phyloP scores from a whole-genome alignment of 64 coral and sea anemone genomes.

The Actinia equina region DNA sequence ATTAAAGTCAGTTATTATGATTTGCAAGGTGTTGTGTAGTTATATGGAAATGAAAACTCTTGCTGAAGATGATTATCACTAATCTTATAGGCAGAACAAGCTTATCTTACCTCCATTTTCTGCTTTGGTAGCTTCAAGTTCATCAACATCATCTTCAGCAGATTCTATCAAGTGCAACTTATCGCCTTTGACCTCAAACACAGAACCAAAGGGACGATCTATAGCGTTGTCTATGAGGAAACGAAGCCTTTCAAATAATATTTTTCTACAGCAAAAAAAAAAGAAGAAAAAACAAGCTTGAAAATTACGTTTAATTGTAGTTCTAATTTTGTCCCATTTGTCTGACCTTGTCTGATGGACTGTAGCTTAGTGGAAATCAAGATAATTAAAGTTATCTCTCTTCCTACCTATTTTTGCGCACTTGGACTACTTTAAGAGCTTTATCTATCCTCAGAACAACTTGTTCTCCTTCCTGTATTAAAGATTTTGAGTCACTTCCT shows the following conservation, averaged over 20 bases:
- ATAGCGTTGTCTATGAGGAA: constrained; percentile 86
- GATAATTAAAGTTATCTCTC: no score
- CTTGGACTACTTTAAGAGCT: constrained; percentile 60
- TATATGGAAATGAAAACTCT: no score
- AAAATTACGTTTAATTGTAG: neutral
- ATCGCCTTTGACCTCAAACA: constrained; percentile 75
- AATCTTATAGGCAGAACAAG: neutral
- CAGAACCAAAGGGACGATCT: constrained; percentile 62
- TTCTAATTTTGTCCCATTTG: no score
- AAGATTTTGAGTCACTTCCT: constrained; percentile 6
- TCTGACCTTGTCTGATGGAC: no score
- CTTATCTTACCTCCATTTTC: constrained; percentile 40
- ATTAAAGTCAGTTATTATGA: no score
- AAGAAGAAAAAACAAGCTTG: neutral
- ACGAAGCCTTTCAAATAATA: constrained; percentile 70
- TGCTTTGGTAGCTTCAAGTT: constrained; percentile 31
- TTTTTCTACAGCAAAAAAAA: constrained; percentile 41
- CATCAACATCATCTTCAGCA: constrained; percentile 66
- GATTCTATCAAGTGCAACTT: constrained; percentile 43
- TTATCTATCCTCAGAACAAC: constrained; percentile 81
- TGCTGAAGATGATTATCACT: no score
- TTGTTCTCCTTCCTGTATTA: constrained; percentile 68
- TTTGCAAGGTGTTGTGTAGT: no score
- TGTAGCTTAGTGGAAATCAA: no score
- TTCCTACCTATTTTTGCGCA: constrained; percentile 54